Base-by-base conservation (phyloP, 2,888 invertebrate genomes). In the Philereme vetulata region DNA sequence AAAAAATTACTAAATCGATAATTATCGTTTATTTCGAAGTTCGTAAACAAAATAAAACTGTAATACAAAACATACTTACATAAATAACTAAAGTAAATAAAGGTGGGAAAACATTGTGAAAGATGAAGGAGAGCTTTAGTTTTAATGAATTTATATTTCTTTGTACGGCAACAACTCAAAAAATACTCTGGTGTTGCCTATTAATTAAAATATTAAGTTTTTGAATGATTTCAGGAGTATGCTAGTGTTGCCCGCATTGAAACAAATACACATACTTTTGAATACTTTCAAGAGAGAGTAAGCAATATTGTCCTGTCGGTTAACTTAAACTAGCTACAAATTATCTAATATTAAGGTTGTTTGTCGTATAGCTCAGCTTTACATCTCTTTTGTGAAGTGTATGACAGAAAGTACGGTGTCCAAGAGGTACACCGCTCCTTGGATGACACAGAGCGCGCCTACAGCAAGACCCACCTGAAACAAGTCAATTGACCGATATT, bases 341-440 rank as follows among this genome's bases (percentile, higher is more conserved):
- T 38, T 21, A 21, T 21, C 21, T 21, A 64, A 56, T 43, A 54
- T 61, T 58, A 62, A 42, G 51, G 60, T 58, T 43, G 55, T 62
- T 50, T 5, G 61, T 10, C 46, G 46, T 60, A 50, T 64, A 66
- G 49, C 59, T 51, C 64, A 72, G 68, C 56, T 70, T 85, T 92
- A 94, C 88, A 93, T 93, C 48, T 95, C 95, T 82, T 95, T 95
- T 36, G 94, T 94, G 79, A 93, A 95, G 75, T 96, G 95, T 75
- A 96, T 93, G 75, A 95, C 94, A 35, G 96, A 94, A 40, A 97
- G 83, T 0, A 96, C 96, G 0, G 96, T 95, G 74, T 97, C 97
- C n/a, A 96, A 82, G 6, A 97, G 86, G 80, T 97, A 97, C 0
- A 95, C 93, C 0, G 96, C 96, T 8, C 96, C 97, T 74, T 95